These are phyloP conservation scores for Myodes glareolus DNA, from an alignment of 2,113 vertebrate genomes.

Conservation along the genomic window DNA sequence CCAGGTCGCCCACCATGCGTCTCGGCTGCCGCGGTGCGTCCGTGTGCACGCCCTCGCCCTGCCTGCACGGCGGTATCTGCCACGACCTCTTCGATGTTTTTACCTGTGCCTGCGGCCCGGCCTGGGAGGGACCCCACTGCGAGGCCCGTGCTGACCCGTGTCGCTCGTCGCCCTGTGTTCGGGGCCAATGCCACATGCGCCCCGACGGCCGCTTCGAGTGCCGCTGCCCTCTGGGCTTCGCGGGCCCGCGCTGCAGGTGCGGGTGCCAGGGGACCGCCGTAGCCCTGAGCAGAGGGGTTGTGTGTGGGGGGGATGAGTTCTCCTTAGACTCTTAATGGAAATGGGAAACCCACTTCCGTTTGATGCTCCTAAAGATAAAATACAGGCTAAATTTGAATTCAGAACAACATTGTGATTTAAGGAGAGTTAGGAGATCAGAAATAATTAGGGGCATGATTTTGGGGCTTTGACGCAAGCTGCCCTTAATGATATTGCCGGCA, in stretches of 20 bases:
- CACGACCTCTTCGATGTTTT: constrained; percentile 92
- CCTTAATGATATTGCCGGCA: rapidly evolving
- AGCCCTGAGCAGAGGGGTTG: not conserved
- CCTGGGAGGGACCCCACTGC: constrained; percentile 92
- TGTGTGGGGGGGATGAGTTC: not conserved
- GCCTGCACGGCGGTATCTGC: constrained; percentile 90
- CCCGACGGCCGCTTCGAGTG: constrained; percentile 91
- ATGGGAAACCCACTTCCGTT: not conserved
- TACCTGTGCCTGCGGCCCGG: constrained; percentile 88
- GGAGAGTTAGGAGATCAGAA: not conserved
- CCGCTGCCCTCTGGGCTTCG: constrained; percentile 90
- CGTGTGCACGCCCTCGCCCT: constrained; percentile 90
- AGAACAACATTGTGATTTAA: not conserved
- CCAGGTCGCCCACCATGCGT: constrained; percentile 27
- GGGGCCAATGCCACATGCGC: constrained; percentile 88
- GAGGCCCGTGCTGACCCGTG: constrained; percentile 90
- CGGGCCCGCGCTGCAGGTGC: constrained; percentile 89
- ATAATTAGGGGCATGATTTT: not conserved
- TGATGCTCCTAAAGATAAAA: not conserved
- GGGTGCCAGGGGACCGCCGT: not conserved
- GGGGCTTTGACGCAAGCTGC: not conserved
- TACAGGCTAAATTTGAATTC: not conserved
- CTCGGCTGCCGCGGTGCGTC: constrained; percentile 89
- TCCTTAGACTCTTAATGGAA: not conserved
- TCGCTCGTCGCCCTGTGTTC: constrained; percentile 87